Base-by-base conservation (phyloP, 2,797 vertebrate genomes). In the Hyperoplus lanceolatus region DNA sequence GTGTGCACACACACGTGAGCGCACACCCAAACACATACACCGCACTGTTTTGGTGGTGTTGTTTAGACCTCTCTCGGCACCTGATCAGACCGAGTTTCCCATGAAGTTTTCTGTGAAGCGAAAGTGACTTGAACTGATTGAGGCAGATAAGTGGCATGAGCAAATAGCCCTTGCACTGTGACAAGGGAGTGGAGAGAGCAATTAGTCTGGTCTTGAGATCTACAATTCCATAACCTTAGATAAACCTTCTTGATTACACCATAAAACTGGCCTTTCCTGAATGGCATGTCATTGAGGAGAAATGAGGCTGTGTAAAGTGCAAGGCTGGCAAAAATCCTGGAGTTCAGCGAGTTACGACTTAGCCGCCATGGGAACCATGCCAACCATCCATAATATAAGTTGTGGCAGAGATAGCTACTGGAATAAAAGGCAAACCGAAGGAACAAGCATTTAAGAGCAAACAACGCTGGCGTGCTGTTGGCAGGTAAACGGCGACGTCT, bases 161-260 rank as follows among this genome's bases (percentile, higher is more conserved):
- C 69, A 89, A 89, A 93, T 81, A 87, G 83, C 79, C 81, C 86
- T 83, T 88, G 82, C 70, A 82, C 85, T 84, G 79, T 88, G 83
- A 85, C 81, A 76, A 81, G 86, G 80, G 87, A 90, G 83, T 85
- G 81, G 85, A 71, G 82, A 80, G 85, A 78, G 83, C 78, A 86
- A 88, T 92, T 90, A 88, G 86, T 86, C 77, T 55, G 18, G 77
- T 82, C 73, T 61, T 63, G 73, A 87, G 87, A 87, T 84, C 88
- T 87, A 64, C 76, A 85, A 68, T 81, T 85, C 84, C 86, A 90
- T 88, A 90, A 92, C 80, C 92, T 88, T 69, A 89, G 91, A 94
- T 92, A 92, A 94, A 93, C 86, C 83, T 73, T 72, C 79, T 58
- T 82, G 85, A 93, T 92, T 92, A 89, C 63, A 74, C 63, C 79